Base-by-base conservation (phyloP, 2,113 vertebrate species). In the Psittacula cyanocephala region DNA sequence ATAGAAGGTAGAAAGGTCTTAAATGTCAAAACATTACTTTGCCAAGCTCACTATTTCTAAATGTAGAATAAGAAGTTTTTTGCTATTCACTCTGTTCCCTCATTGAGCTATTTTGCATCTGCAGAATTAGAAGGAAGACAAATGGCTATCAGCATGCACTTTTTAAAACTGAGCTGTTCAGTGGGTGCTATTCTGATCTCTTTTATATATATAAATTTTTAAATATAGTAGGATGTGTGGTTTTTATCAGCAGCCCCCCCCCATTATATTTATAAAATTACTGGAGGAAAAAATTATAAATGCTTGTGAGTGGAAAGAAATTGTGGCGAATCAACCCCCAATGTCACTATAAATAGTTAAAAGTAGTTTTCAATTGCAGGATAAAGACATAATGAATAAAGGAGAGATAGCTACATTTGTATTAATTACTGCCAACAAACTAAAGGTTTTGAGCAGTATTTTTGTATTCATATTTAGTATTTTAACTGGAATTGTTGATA, bases 361-460 rank as follows among this genome's bases (percentile, higher is more conserved):
- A 97, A 97, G 96, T 97, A 97, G 94, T 89, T 83, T 83, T 59
- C 96, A 97, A 92, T 97, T 96, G 93, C 81, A 97, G 97, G 97
- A 95, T 78, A 85, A 97, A 96, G 68, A 63, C 80, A 81, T 93
- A 93, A 95, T 86, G 86, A 97, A 89, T 95, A 95, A 94, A 95
- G 92, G 37, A 83, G 82, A 94, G 55, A 89, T 91, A 79, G 78
- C 70, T 96, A 67, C 93, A 87, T 91, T 96, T 97, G 82, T 97
- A 81, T 94, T 96, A 97, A 98, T 97, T 97, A 91, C 68, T 91
- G 71, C 70, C 81, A 97, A 94, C 88, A 97, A 97, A 97, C 97
- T 89, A 97, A 96, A 93, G 79, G 89, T 95, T 98, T 97, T 96
- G 79, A 90, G 79, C 83, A 97, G 96, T 95, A 95, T 97, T 97